These are phyloP conservation scores for Pseudochromis fuscus DNA, from an alignment of 2,797 vertebrate genomes.

Conservation along the genomic window DNA sequence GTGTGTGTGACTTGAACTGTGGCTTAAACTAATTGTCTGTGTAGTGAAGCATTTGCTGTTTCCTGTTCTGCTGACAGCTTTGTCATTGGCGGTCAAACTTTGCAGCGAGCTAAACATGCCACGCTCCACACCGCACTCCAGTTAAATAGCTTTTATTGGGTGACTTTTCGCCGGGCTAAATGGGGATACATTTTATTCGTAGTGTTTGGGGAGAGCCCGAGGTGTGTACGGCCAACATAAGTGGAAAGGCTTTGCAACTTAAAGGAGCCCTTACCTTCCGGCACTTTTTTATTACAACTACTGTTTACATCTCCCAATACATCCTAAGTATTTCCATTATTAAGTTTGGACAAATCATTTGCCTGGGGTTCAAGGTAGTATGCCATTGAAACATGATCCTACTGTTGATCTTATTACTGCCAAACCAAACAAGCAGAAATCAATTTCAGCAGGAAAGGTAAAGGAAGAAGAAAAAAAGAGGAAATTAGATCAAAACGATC, in stretches of 20 bases:
- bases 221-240: slow-evolving; percentile 89
- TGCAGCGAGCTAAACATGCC: slow-evolving; percentile 63
- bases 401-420: slow-evolving; percentile 95
- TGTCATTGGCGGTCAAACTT: slow-evolving; percentile 72
- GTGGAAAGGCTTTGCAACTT: slow-evolving; percentile 94
- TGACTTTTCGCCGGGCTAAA: slow-evolving; percentile 88
- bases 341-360: slow-evolving; percentile 99
- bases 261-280: slow-evolving; percentile 93
- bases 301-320: slow-evolving; percentile 99
- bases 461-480: slow-evolving; percentile 81
- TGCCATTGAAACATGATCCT: slow-evolving; percentile 96
- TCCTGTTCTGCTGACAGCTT: slow-evolving; percentile 71
- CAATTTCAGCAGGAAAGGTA: slow-evolving; percentile 88
- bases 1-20: slow-evolving; percentile 36
- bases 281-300: slow-evolving; percentile 98
- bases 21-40: slow-evolving; percentile 58
- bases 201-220: slow-evolving; percentile 87
- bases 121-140: slow-evolving; percentile 68
- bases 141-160: slow-evolving; percentile 80
- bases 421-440: slow-evolving; percentile 96
- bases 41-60: slow-evolving; percentile 62
- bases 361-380: slow-evolving; percentile 97
- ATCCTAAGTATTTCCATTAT: slow-evolving; percentile 98
- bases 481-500: slow-evolving; percentile 87
- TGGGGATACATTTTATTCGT: slow-evolving; percentile 92